Percentiles rank a stretch among this genome's conserved stretches.
Conservation (phyloP, 92 coral and sea anemone species). For the Epizoanthus stellaris region DNA sequence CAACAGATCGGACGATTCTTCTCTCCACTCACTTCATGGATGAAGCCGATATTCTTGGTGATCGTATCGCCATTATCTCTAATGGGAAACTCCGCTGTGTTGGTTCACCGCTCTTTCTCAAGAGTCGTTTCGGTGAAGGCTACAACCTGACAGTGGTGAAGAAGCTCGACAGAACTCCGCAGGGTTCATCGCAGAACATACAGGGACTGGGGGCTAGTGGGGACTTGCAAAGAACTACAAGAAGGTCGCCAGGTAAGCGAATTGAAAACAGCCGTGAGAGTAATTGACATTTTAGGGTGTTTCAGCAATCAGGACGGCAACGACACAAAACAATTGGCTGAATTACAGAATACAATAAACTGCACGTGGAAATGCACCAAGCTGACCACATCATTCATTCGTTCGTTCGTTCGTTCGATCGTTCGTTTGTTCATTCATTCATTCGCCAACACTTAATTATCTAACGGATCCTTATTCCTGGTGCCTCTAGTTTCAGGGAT, state of each 20-base stretch:
- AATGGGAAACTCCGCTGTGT: slow-evolving; percentile 96
- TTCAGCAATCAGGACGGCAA: background rate
- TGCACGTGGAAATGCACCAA: too few relatives aligned
- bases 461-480: background rate
- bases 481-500: slow-evolving; percentile 22
- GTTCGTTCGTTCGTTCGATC: too few relatives aligned
- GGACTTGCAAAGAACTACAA: background rate
- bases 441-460: too few relatives aligned
- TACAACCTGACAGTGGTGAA: slow-evolving; percentile 92
- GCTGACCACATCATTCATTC: too few relatives aligned
- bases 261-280: background rate
- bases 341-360: too few relatives aligned
- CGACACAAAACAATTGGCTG: too few relatives aligned
- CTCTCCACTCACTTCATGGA: slow-evolving; percentile 99
- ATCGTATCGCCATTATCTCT: slow-evolving; percentile 94
- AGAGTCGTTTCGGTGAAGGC: slow-evolving; percentile 97
- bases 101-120: slow-evolving; percentile 94
- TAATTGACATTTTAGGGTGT: background rate
- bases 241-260: background rate
- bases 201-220: slow-evolving; percentile 8
- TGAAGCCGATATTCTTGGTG: slow-evolving; percentile 98
- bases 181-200: slow-evolving; percentile 56
- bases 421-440: too few relatives aligned
- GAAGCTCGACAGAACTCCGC: slow-evolving; percentile 72
- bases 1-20: slow-evolving; percentile 89